Percentiles rank a stretch among this genome's conserved stretches.
phyloP scores from a whole-genome alignment of 2,113 vertebrate species.

The Neoarius graeffei region DNA sequence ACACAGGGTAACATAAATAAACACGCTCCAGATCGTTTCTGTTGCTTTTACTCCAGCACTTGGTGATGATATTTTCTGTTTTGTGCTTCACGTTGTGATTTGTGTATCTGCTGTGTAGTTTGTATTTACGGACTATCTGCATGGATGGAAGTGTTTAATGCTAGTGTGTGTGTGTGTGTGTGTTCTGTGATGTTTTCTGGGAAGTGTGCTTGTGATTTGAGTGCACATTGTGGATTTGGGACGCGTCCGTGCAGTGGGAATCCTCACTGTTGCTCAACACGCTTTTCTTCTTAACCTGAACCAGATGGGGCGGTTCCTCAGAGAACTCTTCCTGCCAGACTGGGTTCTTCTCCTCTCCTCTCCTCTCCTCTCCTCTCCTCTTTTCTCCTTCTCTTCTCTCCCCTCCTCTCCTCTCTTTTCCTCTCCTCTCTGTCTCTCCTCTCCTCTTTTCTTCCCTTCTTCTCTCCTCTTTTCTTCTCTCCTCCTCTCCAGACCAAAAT shows the following conservation, averaged over 20 bases:
- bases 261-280: conserved; percentile 6
- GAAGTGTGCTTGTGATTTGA: conserved; percentile 10
- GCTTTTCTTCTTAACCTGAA: conserved; percentile 21
- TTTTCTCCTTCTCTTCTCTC: neutral
- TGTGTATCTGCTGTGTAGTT: neutral
- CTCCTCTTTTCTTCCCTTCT: neutral
- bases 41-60: neutral
- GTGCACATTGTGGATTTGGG: conserved; percentile 18
- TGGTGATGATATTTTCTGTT: too few relatives aligned
- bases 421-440: neutral
- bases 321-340: neutral
- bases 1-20: neutral
- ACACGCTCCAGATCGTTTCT: neutral
- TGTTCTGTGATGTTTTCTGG: neutral
- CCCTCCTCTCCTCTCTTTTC: neutral
- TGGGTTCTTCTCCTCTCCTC: neutral
- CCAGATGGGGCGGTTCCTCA: conserved; percentile 2
- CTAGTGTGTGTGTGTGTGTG: neutral
- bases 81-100: neutral
- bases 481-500: neutral
- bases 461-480: neutral
- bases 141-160: neutral
- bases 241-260: neutral
- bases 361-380: neutral
- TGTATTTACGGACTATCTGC: neutral